Conservation (phyloP, 1,140 invertebrate species). For the Whitmania pigra region DNA sequence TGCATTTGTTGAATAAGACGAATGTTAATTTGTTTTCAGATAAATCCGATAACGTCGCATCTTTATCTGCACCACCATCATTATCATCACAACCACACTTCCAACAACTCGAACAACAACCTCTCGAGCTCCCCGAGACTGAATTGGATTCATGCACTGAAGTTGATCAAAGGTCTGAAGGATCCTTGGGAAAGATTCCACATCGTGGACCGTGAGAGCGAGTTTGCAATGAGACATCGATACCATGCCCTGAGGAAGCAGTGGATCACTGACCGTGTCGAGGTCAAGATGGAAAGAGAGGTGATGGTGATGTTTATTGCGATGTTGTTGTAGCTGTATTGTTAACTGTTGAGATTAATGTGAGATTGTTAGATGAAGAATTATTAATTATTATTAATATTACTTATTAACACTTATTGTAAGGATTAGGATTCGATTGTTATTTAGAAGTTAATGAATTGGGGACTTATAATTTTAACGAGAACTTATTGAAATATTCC, state of each 20-base stretch:
- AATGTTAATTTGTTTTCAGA: too few relatives aligned
- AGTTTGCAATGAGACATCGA: slow-evolving; percentile 40
- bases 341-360: too few relatives aligned
- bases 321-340: too few relatives aligned
- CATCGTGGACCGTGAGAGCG: slow-evolving; percentile 36
- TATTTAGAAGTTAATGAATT: too few relatives aligned
- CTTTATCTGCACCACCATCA: neutral
- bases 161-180: slow-evolving; percentile 23
- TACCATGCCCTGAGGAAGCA: slow-evolving; percentile 42
- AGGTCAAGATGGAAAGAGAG: slow-evolving; percentile 45
- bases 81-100: neutral
- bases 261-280: slow-evolving; percentile 44
- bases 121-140: neutral
- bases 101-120: slow-evolving; percentile 7
- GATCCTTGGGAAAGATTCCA: slow-evolving; percentile 45
- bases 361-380: neutral
- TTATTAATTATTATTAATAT: too few relatives aligned
- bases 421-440: too few relatives aligned
- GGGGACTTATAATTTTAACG: too few relatives aligned
- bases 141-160: slow-evolving; percentile 15
- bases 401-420: too few relatives aligned
- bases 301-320: slow-evolving; percentile 21
- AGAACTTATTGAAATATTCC: neutral
- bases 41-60: neutral
- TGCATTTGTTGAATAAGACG: too few relatives aligned